Evolutionary conservation across 2,113 vertebrate species (phyloP), one percentile per base, ranked within the genome.

Genomic region (Ibidorhyncha struthersii): DNA sequence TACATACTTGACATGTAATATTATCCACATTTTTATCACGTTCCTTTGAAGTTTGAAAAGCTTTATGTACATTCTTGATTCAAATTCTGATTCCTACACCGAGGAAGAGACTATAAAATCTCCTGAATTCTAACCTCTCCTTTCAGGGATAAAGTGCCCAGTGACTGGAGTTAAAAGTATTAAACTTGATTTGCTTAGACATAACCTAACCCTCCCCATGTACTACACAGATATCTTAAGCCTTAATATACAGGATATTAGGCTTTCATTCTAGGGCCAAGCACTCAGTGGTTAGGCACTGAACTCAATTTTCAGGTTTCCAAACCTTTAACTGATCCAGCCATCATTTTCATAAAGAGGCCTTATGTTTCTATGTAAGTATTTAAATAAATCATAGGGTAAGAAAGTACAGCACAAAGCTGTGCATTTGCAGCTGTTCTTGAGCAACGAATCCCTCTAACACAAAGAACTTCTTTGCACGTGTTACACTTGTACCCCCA

Each of bases 301-400:
- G 4, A 89, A 70, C 14, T 38, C 5, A 18, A 32, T 73, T 36
- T 70, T 62, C 36, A 26, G 16, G 4, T 36, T 61, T 80, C 34
- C 47, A 58, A 32, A 15, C 34, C 30, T 69, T 30, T 20, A 66
- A 6, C 30, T 23, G 65, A 63, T 32, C 30, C 26, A 70, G 25
- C 5, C 13, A 17, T 17, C 20, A 3, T 49, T 79, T 76, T 63
- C 83, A 72, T 27, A 8, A 38, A 53, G 38, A 80, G 8, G 4
- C 12, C 19, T 10, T 4, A 4, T 4, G 2, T 36, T 52, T 53
- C 8, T 7, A 40, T 0, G 0, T 2, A 23, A 17, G 5, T 12
- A 50, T 41, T 88, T n/a, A 29, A 30, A 1, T 4, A 30, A 30
- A 25, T 5, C 29, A 19, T 3, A 38, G 43, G n/a, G n/a, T 41